Conservation (phyloP, 2,113 vertebrate species). For the Megalops atlanticus region DNA sequence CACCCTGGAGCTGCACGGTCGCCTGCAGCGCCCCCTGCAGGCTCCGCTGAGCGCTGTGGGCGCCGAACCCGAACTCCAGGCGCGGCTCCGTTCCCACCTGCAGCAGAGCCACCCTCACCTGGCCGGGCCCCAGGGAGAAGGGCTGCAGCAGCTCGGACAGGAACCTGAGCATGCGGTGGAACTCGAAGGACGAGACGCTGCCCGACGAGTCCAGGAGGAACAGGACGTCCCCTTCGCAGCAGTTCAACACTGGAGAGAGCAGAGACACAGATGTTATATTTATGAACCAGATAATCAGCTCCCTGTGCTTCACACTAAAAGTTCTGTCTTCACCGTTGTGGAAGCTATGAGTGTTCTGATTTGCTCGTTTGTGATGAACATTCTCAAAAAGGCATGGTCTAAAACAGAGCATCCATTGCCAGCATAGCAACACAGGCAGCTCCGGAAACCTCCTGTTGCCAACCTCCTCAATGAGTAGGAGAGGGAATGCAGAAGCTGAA, state of each 20-base stretch:
- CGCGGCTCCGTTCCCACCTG: slow-evolving; percentile 79
- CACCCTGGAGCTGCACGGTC: slow-evolving; percentile 78
- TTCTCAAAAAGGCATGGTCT: no score
- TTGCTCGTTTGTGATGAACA: no score
- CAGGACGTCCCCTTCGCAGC: slow-evolving; percentile 78
- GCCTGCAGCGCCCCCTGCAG: slow-evolving; percentile 65
- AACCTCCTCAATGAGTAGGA: no score
- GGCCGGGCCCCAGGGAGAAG: slow-evolving; percentile 71
- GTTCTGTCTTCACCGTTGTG: no score
- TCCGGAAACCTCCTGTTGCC: no score
- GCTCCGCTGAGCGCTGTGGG: slow-evolving; percentile 48
- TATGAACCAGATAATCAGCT: no score
- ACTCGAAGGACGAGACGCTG: slow-evolving; percentile 84
- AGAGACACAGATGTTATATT: background rate
- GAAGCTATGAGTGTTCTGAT: no score
- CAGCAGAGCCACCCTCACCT: slow-evolving; percentile 80
- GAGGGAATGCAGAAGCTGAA: background rate
- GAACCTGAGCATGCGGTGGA: slow-evolving; percentile 76
- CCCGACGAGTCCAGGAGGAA: slow-evolving; percentile 88
- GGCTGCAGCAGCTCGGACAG: slow-evolving; percentile 70
- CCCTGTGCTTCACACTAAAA: no score
- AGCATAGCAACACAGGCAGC: no score
- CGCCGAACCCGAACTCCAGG: slow-evolving; percentile 77
- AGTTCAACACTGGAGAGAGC: slow-evolving; percentile 47
- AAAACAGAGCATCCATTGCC: no score